Evolutionary conservation across 2,113 vertebrate genomes (phyloP).

Genomic region (Hoplias malabaricus): DNA sequence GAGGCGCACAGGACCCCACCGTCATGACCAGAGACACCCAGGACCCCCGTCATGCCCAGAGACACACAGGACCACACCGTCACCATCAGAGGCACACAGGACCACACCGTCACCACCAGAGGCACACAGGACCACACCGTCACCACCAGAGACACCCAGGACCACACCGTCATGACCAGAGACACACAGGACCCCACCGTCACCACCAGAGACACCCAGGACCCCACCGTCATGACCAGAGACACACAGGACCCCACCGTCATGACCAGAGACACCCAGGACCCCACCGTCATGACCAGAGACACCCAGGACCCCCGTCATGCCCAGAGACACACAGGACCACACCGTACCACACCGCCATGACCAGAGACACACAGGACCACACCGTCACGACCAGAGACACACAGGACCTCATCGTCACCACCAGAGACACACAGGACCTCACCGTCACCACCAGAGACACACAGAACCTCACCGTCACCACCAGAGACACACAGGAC

Average conservation of each 20-base stretch:
- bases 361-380: conserved; percentile 65
- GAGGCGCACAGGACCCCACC: background rate
- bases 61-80: conserved; percentile 8
- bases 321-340: too few species aligned
- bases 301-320: too few species aligned
- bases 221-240: too few species aligned
- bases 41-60: conserved; percentile 75
- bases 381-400: too few species aligned
- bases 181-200: too few species aligned
- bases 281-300: too few species aligned
- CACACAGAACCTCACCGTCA: conserved; percentile 3
- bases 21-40: background rate
- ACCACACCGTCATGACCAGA: background rate
- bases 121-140: too few species aligned
- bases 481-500: background rate
- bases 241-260: background rate
- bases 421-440: background rate
- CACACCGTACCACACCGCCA: too few species aligned
- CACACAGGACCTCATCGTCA: conserved; percentile 3
- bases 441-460: too few species aligned
- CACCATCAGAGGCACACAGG: background rate
- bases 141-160: background rate
- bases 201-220: conserved; percentile 70
- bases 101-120: background rate
- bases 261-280: background rate